A percentile compares a stretch with the other conserved stretches of the same genome.
Evolutionary conservation across 2,888 invertebrate species (phyloP).

Genomic region (Heliconius hortense): DNA sequence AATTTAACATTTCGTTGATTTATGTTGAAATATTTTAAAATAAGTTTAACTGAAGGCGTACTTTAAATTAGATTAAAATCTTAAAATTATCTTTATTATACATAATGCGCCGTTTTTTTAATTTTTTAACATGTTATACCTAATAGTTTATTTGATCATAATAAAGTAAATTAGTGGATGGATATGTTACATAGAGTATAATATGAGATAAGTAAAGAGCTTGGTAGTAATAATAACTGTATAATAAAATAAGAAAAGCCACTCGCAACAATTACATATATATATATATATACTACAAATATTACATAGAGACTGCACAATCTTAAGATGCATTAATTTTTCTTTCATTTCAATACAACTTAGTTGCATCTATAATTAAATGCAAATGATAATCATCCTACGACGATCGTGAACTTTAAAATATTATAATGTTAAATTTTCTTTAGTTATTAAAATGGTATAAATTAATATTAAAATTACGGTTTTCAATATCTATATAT

Average conservation of each 20-base stretch:
- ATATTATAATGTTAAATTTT: neutral
- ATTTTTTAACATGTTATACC: neutral
- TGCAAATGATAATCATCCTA: neutral
- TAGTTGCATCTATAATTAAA: conserved; percentile 14
- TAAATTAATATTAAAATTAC: neutral
- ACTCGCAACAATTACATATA: conserved; percentile 27
- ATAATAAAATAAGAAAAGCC: conserved; percentile 7
- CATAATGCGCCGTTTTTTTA: neutral
- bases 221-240: neutral
- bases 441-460: neutral
- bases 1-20: conserved; percentile 17
- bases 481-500: neutral
- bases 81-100: neutral
- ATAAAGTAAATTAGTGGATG: neutral
- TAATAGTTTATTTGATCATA: neutral
- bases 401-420: conserved; percentile 24
- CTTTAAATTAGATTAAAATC: neutral
- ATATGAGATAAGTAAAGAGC: neutral
- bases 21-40: conserved; percentile 4
- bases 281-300: conserved; percentile 25
- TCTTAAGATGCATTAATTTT: neutral
- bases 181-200: neutral
- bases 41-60: neutral
- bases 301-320: neutral
- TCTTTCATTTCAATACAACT: conserved; percentile 30